Evolutionary conservation across 2,888 invertebrate species (phyloP), one percentile per base, ranked within the genome.

Genomic region (Tetragonisca angustula): DNA sequence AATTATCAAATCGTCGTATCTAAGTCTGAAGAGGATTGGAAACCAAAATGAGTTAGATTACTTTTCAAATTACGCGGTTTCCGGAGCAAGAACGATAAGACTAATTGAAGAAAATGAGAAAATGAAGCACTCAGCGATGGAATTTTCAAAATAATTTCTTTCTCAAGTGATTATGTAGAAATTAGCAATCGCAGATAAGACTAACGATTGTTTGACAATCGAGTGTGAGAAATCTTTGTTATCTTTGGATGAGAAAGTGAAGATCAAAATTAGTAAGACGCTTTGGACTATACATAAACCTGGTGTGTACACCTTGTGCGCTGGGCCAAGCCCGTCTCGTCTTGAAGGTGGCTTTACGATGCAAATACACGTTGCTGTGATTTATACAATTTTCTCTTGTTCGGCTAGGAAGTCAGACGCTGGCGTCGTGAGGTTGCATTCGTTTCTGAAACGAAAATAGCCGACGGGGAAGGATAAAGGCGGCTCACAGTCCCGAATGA

Each of bases 391-490:
- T 52, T 77, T 43, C 62, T 49, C 61, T 64, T 64, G 27, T 62
- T 64, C 36, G 50, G 17, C 15, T 61, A 15, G 32, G 32, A 36
- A 68, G 36, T 21, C 24, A 19, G 56, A 49, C 67, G 64, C 65
- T 43, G 71, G 77, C 77, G 78, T 52, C 73, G 67, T 54, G 65
- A 67, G 36, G 78, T 70, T 65, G 78, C 71, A 65, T 61, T 74
- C 78, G 76, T 69, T 71, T 71, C 71, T 17, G 56, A 24, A 52
- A 77, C 77, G 64, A 79, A 75, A 79, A 79, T 79, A 79, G 79
- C 24, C 50, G 24, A 54, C 32, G 74, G 62, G 24, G 64, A 79
- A 68, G 68, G 43, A 76, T 59, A 65, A 76, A 56, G 27, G 76
- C 78, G 61, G 56, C 61, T 49, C 15, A 49, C 61, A 43, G 43